Base-by-base conservation (phyloP, 2,888 invertebrate genomes). In the Psylliodes chrysocephalus region DNA sequence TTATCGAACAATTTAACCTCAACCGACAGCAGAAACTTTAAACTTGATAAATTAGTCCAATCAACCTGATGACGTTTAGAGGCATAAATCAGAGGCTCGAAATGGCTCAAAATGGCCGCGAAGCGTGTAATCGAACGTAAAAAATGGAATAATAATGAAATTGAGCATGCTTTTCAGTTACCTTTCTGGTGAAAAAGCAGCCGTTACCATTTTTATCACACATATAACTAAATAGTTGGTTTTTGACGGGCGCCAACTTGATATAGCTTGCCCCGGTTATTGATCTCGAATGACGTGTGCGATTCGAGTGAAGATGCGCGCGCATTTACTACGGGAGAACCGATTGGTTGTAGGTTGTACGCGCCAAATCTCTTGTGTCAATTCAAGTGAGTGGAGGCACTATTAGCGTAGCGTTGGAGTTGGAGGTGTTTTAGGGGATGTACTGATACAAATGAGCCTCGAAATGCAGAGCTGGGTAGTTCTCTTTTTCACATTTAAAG, bases 121-220 rank as follows among this genome's bases (percentile, higher is more conserved):
- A 66, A 55, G 19, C 61, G 60, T 60, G 52, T 67, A n/a, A n/a
- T n/a, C n/a, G n/a, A n/a, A n/a, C n/a, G n/a, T n/a, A n/a, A n/a
- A n/a, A n/a, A n/a, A n/a, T n/a, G n/a, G n/a, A n/a, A n/a, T n/a
- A n/a, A n/a, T n/a, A n/a, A n/a, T n/a, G n/a, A n/a, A n/a, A n/a
- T 68, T 55, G 44, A 72, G 38, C 64, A 71, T 69, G 60, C 66
- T 66, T 72, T 71, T 73, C 60, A 77, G 78, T 84, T 84, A 86
- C 86, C 86, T 86, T 86, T 81, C 85, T 84, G 71, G 86, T 84
- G 81, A 87, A 89, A 84, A 90, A 90, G 84, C 90, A 90, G 81
- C 90, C 90, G 78, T 87, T 88, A 82, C 88, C 88, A 83, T 88
- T 87, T 84, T 87, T 88, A 85, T 90, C 90, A 82, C 89, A 90